phyloP scores from a whole-genome alignment of 1,140 invertebrate species.

The Plectrocnemia conspersa region DNA sequence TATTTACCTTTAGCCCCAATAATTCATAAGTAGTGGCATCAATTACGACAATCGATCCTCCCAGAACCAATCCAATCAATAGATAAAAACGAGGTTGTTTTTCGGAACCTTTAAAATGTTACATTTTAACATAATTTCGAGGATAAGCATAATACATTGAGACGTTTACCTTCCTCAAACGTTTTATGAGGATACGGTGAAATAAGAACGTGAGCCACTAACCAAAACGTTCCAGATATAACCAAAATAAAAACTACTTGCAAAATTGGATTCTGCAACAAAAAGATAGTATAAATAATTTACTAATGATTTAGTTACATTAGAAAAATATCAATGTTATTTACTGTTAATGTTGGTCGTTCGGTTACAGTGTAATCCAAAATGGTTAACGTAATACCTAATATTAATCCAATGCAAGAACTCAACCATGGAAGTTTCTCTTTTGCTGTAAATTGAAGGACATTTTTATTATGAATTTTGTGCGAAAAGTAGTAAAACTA shows the following conservation, averaged over 20 bases:
- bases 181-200: neutral
- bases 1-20: constrained; percentile 13
- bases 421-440: constrained; percentile 72
- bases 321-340: constrained; percentile 31
- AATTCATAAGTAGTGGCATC: constrained; percentile 10
- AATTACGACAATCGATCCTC: constrained; percentile 1
- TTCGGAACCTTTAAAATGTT: too few species aligned
- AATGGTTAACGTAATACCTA: constrained; percentile 67
- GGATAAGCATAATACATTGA: neutral
- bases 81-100: neutral
- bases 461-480: constrained; percentile 19
- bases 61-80: constrained; percentile 5
- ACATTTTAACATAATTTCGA: neutral
- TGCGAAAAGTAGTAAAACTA: constrained; percentile 8
- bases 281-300: constrained; percentile 5
- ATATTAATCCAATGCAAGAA: constrained; percentile 65
- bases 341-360: constrained; percentile 63
- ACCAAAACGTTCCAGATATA: constrained; percentile 17
- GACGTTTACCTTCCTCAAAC: constrained; percentile 8
- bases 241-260: constrained; percentile 25
- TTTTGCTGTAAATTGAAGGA: constrained; percentile 53
- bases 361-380: constrained; percentile 63
- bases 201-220: constrained; percentile 8
- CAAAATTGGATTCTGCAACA: constrained; percentile 31
- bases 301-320: constrained; percentile 6